Evolutionary conservation across 2,113 vertebrate genomes (phyloP).

Genomic region (Megaleporinus macrocephalus): DNA sequence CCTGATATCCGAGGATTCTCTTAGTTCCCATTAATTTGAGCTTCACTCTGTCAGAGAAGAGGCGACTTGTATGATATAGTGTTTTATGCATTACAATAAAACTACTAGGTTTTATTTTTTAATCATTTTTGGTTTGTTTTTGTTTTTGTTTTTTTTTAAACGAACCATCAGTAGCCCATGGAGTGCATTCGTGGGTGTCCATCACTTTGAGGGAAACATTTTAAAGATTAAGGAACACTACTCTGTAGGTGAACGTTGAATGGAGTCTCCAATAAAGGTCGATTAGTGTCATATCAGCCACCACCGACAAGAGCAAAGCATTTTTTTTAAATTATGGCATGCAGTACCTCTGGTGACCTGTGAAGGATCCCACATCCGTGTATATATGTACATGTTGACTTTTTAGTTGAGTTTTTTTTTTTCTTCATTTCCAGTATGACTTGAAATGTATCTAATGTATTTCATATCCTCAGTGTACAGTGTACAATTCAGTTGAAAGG

Average conservation of each 20-base stretch:
- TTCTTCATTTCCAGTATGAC: constrained; percentile 65
- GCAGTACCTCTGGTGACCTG: constrained; percentile 50
- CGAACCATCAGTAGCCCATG: constrained; percentile 46
- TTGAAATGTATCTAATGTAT: constrained; percentile 72
- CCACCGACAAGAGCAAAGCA: background rate
- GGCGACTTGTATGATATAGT: constrained; percentile 84
- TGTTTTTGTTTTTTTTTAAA: constrained; percentile 70
- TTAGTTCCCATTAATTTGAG: constrained; percentile 14
- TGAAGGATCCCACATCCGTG: constrained; percentile 61
- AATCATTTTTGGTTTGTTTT: constrained; percentile 58
- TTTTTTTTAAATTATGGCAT: constrained; percentile 19
- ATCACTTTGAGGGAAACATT: constrained; percentile 21
- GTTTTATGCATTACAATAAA: constrained; percentile 76
- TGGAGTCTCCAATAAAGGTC: constrained; percentile 53
- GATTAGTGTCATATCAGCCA: constrained; percentile 52
- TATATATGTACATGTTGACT: constrained; percentile 74
- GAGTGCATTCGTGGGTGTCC: constrained; percentile 14
- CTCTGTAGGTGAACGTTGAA: constrained; percentile 41
- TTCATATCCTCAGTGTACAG: constrained; percentile 65
- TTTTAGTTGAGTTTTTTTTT: constrained; percentile 48
- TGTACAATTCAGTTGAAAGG: constrained; percentile 65
- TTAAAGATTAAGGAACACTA: constrained; percentile 50
- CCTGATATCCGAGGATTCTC: background rate
- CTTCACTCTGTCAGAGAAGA: constrained; percentile 13
- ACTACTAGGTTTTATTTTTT: constrained; percentile 68